Percentiles rank a stretch among this genome's conserved stretches.
Conservation (phyloP, 2,797 vertebrate species). For the Helicolenus hilgendorfi region DNA sequence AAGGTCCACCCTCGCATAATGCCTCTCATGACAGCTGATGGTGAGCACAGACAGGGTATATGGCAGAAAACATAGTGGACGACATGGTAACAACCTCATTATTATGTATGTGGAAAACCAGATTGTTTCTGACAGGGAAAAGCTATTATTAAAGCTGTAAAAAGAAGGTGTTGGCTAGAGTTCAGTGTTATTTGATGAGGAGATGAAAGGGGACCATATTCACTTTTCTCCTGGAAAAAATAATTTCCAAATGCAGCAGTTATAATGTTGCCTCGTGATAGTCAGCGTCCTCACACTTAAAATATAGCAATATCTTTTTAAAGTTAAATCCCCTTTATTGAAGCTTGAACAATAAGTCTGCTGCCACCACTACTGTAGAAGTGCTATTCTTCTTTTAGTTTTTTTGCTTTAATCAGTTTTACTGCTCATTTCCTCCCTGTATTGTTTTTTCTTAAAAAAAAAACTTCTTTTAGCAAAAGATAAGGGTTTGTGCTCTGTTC, state of each 20-base stretch:
- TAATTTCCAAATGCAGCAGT: neutral
- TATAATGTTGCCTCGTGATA: neutral
- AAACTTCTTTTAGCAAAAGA: neutral
- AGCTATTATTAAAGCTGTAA: neutral
- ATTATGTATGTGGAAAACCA: conserved; percentile 3
- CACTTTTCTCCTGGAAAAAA: neutral
- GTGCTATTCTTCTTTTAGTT: neutral
- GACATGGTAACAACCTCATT: conserved; percentile 17
- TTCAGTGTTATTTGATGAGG: neutral
- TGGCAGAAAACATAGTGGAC: conserved; percentile 10
- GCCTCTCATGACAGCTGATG: conserved; percentile 46
- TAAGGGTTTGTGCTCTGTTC: neutral
- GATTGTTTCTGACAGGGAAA: conserved; percentile 4
- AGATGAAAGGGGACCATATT: conserved; percentile 9
- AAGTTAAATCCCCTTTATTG: neutral
- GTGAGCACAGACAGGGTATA: conserved; percentile 17
- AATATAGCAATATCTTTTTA: neutral
- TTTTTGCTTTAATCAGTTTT: neutral
- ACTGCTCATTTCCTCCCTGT: neutral
- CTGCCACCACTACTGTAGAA: neutral
- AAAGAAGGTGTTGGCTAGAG: neutral
- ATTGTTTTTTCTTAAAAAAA: neutral
- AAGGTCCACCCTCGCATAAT: conserved; percentile 36
- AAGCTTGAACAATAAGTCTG: neutral
- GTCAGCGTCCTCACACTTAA: neutral